Base-by-base conservation (phyloP, 2,113 vertebrate genomes). In the Bufo bufo region DNA sequence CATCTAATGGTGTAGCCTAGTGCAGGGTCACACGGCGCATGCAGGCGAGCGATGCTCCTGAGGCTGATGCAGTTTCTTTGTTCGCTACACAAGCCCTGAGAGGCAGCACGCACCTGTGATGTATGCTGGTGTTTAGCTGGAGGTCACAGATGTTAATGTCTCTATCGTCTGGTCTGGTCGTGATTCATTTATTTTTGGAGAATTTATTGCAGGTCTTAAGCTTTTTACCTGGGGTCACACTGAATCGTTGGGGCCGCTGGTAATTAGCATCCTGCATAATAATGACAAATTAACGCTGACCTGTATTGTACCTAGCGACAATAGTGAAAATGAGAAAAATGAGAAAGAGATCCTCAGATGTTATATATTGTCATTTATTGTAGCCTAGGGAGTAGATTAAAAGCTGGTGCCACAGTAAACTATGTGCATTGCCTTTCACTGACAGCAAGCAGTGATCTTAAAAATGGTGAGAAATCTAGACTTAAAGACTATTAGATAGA, bases 251-350 rank as follows among this genome's bases (percentile, higher is more conserved):
- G 80, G 59, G 59, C 45, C 45, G 10, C 43, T 20, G 59, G 43
- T 82, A 65, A 82, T 82, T 82, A 82, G 80, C 80, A 82, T 82
- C 20, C 10, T 50, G 80, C 80, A 82, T 82, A 82, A 82, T 82
- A 50, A 82, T 82, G 59, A 82, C 80, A 82, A 82, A 82, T 82
- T 82, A 65, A 13, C 80, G 20, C 23, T 12, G 80, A 82, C 80
- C 59, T 65, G 61, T 6, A 23, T 50, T 50, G 61, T 20, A 49
- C 17, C 45, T 12, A 49, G 20, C 58, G 12, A 54, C 3, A 47
- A 10, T 4, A 56, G 2, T 33, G 49, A 54, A 54, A 54, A 56
- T 23, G 52, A 78, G 20, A 77, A 23, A 14, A 54, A 14, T 56
- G 77, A 54, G 20, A 78, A 54, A 4, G 45, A 77, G n/a, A 52